phyloP scores from a whole-genome alignment of 1,140 invertebrate genomes.

The Macrostomum lignano region DNA sequence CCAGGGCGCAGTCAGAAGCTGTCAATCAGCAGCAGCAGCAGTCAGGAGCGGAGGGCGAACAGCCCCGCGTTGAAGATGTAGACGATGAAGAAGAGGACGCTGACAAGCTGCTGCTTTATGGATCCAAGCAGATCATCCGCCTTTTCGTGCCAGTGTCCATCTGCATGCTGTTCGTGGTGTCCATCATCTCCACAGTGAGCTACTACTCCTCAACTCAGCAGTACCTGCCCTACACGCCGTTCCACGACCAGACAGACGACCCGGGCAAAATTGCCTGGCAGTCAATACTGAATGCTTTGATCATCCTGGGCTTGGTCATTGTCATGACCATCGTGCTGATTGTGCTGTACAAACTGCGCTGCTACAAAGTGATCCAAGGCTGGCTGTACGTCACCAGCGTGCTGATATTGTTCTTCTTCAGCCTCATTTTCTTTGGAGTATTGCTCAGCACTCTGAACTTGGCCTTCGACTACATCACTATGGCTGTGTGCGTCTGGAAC shows the following conservation, averaged over 20 bases:
- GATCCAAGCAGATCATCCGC: slow-evolving; percentile 3
- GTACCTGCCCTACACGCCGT: slow-evolving; percentile 82
- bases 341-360: slow-evolving; percentile 70
- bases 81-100: too few species aligned
- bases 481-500: slow-evolving; percentile 73
- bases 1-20: too few species aligned
- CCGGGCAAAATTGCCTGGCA: slow-evolving; percentile 71
- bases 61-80: too few species aligned
- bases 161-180: slow-evolving; percentile 85
- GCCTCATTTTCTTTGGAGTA: slow-evolving; percentile 68
- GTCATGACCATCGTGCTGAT: slow-evolving; percentile 78
- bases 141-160: slow-evolving; percentile 46
- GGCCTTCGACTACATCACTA: slow-evolving; percentile 70
- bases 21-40: too few species aligned
- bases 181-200: slow-evolving; percentile 63
- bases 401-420: slow-evolving; percentile 72
- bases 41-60: too few species aligned
- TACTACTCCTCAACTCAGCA: slow-evolving; percentile 67
- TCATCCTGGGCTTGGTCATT: slow-evolving; percentile 64
- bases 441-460: slow-evolving; percentile 69
- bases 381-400: slow-evolving; percentile 83
- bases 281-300: slow-evolving; percentile 71
- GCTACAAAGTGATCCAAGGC: slow-evolving; percentile 69
- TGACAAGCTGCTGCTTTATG: neutral
- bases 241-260: slow-evolving; percentile 57